Conservation (phyloP, 2,113 vertebrate genomes). For the Rhagologus leucostigma region DNA sequence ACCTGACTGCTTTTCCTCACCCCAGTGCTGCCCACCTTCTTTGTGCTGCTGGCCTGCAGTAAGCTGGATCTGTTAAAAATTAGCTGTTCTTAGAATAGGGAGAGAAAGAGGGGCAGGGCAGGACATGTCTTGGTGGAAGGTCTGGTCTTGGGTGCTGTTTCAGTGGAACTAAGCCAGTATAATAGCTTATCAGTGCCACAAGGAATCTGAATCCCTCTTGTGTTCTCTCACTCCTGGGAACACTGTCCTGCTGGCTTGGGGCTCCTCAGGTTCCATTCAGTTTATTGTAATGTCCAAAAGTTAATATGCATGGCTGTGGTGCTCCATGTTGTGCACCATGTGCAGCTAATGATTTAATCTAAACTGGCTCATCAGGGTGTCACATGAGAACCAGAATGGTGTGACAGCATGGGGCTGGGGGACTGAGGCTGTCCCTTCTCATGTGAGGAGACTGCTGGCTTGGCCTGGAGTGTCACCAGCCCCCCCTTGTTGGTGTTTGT, state of each 20-base stretch:
- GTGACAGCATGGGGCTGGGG: not conserved
- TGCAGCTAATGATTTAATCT: not conserved
- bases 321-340: not conserved
- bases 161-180: not conserved
- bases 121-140: not conserved
- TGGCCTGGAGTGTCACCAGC: not conserved
- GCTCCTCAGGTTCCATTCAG: not conserved
- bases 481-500: rapidly evolving
- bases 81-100: not conserved
- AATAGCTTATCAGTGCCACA: not conserved
- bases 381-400: not conserved
- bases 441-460: not conserved
- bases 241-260: not conserved
- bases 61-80: not conserved
- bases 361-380: not conserved
- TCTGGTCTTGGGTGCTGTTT: not conserved
- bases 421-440: not conserved
- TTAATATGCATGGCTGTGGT: not conserved
- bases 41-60: not conserved
- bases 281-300: not conserved
- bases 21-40: not conserved
- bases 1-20: not conserved
- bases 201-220: not conserved
- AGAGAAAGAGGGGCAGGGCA: not conserved
- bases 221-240: not conserved